phyloP scores from a whole-genome alignment of 2,113 vertebrate species.

The Orycteropus afer region DNA sequence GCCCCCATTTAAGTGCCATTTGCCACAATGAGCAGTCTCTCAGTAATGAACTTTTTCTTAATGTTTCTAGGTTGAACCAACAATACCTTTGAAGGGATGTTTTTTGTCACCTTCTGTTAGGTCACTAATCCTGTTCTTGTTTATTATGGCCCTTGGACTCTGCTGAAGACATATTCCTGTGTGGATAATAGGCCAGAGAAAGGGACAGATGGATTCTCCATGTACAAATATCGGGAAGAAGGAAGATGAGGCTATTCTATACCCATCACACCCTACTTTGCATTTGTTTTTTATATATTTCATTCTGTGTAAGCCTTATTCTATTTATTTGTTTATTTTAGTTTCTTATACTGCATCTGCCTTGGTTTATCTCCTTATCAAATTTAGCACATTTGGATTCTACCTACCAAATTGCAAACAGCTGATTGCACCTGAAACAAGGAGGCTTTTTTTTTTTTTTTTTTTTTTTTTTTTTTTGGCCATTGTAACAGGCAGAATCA shows the following conservation, averaged over 20 bases:
- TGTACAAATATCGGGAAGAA: neutral
- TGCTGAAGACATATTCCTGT: neutral
- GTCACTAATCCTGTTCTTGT: neutral
- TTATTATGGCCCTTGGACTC: neutral
- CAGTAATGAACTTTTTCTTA: neutral
- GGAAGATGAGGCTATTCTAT: neutral
- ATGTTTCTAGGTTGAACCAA: neutral
- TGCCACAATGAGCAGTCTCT: neutral
- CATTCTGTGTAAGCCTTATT: accelerated
- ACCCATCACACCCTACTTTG: accelerated
- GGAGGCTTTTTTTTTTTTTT: no score
- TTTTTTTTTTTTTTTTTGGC: neutral
- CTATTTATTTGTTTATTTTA: neutral
- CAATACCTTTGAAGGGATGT: neutral
- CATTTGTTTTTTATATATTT: neutral
- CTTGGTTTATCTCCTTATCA: neutral
- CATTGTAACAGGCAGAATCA: slow-evolving; percentile 15
- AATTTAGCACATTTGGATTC: neutral
- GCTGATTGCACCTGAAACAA: neutral
- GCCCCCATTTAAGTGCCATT: neutral
- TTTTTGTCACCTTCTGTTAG: neutral
- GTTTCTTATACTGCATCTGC: neutral
- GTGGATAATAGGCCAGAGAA: neutral
- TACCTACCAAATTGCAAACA: neutral
- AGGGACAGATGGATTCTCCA: neutral